A percentile compares a stretch with the other conserved stretches of the same genome.
Evolutionary conservation across 2,113 vertebrate species (phyloP).

Genomic region (Cisticola juncidis): DNA sequence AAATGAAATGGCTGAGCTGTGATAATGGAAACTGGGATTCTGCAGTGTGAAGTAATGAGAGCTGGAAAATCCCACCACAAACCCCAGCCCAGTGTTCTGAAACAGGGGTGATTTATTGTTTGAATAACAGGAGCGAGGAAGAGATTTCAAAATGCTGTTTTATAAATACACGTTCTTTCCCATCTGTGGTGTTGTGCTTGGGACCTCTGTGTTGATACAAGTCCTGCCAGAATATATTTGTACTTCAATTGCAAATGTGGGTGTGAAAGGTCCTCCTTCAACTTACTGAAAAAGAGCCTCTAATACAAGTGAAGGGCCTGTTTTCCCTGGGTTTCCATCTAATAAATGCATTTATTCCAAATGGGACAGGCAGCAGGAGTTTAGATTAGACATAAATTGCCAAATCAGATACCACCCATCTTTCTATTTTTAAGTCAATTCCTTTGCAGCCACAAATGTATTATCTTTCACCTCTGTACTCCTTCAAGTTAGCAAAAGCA

Average conservation of each 20-base stretch:
- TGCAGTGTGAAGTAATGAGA: neutral
- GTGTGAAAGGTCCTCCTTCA: neutral
- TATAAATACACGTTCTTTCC: neutral
- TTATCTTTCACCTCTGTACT: conserved; percentile 18
- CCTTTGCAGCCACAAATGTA: neutral
- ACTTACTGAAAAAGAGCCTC: neutral
- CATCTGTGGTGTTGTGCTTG: conserved; percentile 14
- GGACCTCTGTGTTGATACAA: conserved; percentile 4
- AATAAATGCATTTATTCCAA: neutral
- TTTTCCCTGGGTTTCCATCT: neutral
- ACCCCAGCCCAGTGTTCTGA: neutral
- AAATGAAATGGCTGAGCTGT: neutral
- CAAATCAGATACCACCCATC: conserved; percentile 35
- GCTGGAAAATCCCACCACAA: neutral
- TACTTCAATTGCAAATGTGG: neutral
- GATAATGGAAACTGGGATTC: neutral
- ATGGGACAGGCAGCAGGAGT: neutral
- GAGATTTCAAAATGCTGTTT: neutral
- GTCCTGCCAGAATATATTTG: neutral
- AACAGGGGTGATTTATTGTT: neutral
- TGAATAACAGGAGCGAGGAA: neutral
- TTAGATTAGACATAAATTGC: neutral
- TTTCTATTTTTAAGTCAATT: conserved; percentile 28
- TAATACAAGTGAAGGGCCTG: neutral
- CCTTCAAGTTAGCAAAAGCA: neutral